Evolutionary conservation across 2,888 invertebrate species (phyloP), one percentile per base, ranked within the genome.

Genomic region (Cryptus armator): DNA sequence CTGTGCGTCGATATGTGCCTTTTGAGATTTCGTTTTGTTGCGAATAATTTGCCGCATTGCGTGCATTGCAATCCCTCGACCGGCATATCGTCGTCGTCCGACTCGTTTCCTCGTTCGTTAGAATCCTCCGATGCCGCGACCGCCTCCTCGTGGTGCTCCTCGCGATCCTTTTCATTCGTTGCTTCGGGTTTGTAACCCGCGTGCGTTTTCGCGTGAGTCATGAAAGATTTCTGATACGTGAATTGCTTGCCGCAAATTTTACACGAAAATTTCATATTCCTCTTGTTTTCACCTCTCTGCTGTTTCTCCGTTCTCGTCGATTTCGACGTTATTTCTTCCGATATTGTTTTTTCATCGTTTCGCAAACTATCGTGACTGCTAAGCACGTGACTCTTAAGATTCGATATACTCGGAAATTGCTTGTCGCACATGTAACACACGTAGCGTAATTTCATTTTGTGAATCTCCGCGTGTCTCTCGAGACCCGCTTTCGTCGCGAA

Each of bases 1-100:
- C 91, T 92, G 68, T 93, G 93, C 1, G 92, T 93, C 4, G 91
- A 89, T 29, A 93, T 86, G 75, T 93, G 93, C 70, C 92, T 90
- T 53, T 92, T 92, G 4, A 93, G 88, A 83, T 92, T 93, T 71
- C 91, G 88, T 43, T 92, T 90, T 3, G 92, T 93, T 0, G 92
- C 91, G 75, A 93, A 92, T 10, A 92, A 84, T 86, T 92, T 92
- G 14, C 92, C 92, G 79, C 93, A 93, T 67, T 92, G 90, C 14
- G 91, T 92, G 44, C 93, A 93, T 29, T 93, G 92, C 29, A 92
- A 53, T 81, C 89, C 91, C 62, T 90, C 90, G n/a, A 87, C 72
- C 0, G 91, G 90, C 70, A 91, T 84, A 81, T 92, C 90, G 44
- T 87, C 86, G 7, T 90, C 76, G 43, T 86, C 86, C 1, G 84